Evolutionary conservation across 2,888 invertebrate genomes (phyloP), one percentile per base, ranked within the genome.

Genomic region (Brachyptera putata): DNA sequence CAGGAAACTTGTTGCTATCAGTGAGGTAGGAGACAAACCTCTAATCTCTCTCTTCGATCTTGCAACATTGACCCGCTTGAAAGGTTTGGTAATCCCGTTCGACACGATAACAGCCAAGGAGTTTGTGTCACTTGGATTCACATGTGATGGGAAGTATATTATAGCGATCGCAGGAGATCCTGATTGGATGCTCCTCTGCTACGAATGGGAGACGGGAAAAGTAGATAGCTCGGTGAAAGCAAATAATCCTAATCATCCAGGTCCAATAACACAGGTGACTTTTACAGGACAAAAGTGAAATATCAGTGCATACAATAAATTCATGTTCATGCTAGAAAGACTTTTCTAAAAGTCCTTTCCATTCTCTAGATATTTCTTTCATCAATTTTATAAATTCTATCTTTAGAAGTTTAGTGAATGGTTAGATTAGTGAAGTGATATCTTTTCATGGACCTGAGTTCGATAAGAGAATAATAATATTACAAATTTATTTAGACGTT

Each of bases 131-230:
- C 76, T 91, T 1, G 82, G 84, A 25, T 94, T 96, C 69, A 88
- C 91, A 0, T 84, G 79, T 63, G 95, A 95, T 72, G 90, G 87
- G 1, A 89, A 89, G 71, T 86, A 86, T 65, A 72, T 96, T 11
- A 84, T 88, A 1, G 84, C 88, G 0, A 83, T 95, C 26, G 89
- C 90, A 0, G 89, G 89, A 1, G 86, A 86, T 63, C 92, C 94
- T 0, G 93, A 93, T 72, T 87, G 88, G 85, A 84, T 81, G 67
- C 77, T 91, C 75, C 80, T 91, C 70, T 84, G 87, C 75, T 89
- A 91, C 78, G 86, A 87, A 71, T 84, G 89, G 85, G 90, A 91
- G 68, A 89, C 86, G 71, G 87, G 87, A 11, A 88, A 89, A 73
- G 81, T 91, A 30, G 87, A 90, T 68, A 89, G 87, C 60, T 83